These are phyloP conservation scores for Notarius lentiginosus DNA, from an alignment of 2,113 vertebrate species.

Conservation along the genomic window DNA sequence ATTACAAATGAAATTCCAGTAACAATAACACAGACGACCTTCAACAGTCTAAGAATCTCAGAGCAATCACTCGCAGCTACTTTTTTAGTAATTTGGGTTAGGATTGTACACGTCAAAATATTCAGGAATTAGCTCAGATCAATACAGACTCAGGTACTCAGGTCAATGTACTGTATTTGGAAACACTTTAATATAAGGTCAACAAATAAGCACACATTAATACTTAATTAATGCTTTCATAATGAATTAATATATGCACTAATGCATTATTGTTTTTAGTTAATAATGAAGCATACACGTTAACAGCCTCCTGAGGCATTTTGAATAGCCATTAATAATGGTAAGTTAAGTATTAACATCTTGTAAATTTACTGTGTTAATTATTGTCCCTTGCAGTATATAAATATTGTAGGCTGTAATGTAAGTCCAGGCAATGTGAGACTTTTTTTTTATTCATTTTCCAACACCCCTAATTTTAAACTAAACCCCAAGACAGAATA, in stretches of 20 bases:
- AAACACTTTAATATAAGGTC: not conserved
- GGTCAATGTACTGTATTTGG: not conserved
- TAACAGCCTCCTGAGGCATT: not conserved
- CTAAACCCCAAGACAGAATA: not conserved
- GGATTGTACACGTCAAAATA: not conserved
- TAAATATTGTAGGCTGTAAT: not conserved
- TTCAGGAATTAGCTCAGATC: not conserved
- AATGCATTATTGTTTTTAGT: not conserved
- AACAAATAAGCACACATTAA: not conserved
- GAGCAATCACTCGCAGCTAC: constrained; percentile 4
- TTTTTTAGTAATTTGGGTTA: not conserved
- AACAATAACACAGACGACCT: constrained; percentile 7
- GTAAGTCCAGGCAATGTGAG: not conserved
- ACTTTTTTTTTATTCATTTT: not conserved
- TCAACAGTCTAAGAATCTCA: not conserved
- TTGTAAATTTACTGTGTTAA: not conserved
- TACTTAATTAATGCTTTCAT: not conserved
- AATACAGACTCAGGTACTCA: not conserved
- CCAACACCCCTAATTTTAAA: not conserved
- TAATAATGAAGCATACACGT: not conserved
- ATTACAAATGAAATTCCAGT: constrained; percentile 2
- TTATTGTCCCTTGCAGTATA: not conserved
- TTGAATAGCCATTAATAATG: not conserved
- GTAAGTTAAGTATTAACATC: not conserved
- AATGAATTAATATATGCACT: not conserved